phyloP scores from a whole-genome alignment of 2,888 invertebrate genomes.

The Nephrotoma guestfalica region DNA sequence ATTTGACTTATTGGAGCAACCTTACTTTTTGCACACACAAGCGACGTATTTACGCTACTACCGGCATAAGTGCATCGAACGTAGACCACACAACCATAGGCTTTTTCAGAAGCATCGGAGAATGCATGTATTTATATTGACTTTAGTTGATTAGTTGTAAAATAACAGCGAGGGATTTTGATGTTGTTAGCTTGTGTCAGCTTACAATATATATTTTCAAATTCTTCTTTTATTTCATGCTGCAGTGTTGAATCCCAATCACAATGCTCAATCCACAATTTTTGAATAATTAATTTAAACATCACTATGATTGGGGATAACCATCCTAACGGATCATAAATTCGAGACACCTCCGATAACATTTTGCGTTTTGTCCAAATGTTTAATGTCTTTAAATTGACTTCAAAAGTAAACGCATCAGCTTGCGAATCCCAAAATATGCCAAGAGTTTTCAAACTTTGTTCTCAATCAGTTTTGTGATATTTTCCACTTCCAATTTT shows the following conservation, averaged over 20 bases:
- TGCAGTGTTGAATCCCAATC: neutral
- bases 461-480: neutral
- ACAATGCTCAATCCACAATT: neutral
- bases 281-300: neutral
- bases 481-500: neutral
- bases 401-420: neutral
- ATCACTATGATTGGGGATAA: neutral
- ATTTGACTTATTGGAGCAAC: slow-evolving; percentile 4
- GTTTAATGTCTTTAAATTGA: neutral
- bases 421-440: neutral
- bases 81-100: neutral
- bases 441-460: neutral
- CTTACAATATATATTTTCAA: too few relatives aligned
- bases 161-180: too few relatives aligned
- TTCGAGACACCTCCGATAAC: neutral
- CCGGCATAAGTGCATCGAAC: neutral
- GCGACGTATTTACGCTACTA: neutral
- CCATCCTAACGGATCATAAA: neutral
- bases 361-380: neutral
- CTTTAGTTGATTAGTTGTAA: too few relatives aligned
- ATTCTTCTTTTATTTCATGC: too few relatives aligned
- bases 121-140: neutral
- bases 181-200: too few relatives aligned
- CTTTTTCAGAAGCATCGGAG: neutral
- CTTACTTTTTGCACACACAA: neutral